These are phyloP conservation scores for Lophura nycthemera DNA, from an alignment of 2,113 vertebrate species.

Conservation along the genomic window DNA sequence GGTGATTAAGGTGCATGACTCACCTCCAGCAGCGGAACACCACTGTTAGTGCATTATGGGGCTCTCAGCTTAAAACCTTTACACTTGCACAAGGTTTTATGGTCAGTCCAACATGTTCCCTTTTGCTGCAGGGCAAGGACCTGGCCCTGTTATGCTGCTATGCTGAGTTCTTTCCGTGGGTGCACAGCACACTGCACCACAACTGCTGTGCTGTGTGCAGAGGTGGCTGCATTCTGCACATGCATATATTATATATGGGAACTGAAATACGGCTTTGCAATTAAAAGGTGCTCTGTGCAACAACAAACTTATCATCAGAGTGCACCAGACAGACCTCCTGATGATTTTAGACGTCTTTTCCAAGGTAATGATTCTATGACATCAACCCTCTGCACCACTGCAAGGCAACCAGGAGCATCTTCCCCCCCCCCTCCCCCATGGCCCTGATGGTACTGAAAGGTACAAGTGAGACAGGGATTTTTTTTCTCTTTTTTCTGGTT, in stretches of 20 bases:
- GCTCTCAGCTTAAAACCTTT: background rate
- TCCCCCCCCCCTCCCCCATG: background rate
- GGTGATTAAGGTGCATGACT: background rate
- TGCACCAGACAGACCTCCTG: background rate
- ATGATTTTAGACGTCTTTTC: no score
- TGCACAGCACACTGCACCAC: background rate
- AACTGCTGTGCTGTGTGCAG: background rate
- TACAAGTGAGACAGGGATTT: background rate
- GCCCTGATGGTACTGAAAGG: background rate
- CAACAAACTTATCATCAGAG: background rate
- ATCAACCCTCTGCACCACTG: background rate
- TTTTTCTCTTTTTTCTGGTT: background rate
- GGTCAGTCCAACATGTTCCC: fast-evolving
- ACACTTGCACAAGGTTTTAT: background rate
- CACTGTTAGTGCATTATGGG: background rate
- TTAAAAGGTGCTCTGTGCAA: background rate
- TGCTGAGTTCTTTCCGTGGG: background rate
- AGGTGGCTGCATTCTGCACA: background rate
- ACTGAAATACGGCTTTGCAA: background rate
- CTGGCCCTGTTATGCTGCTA: background rate
- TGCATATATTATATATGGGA: no score
- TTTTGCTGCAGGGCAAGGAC: background rate
- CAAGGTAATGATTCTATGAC: no score
- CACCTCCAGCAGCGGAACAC: background rate
- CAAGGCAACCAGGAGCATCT: background rate